A percentile compares a stretch with the other conserved stretches of the same genome.
Evolutionary conservation across 2,797 vertebrate species (phyloP).

Genomic region (Morelia viridis): DNA sequence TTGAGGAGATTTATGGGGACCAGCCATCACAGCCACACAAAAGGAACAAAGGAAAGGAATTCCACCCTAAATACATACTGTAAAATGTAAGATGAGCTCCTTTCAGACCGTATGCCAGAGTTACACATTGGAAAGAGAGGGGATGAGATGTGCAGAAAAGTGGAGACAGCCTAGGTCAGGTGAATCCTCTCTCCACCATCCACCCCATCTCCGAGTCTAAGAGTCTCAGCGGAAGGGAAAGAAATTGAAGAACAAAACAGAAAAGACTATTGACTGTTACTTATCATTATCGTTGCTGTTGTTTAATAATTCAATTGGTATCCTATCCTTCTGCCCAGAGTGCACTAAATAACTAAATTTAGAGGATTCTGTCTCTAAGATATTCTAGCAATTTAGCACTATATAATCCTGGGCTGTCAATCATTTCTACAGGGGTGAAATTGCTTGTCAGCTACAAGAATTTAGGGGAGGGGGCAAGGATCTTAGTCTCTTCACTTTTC

Average conservation of each 20-base stretch:
- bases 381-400: neutral
- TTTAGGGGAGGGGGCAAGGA: neutral
- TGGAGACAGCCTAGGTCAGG: neutral
- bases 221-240: neutral
- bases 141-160: neutral
- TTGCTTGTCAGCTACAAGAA: neutral
- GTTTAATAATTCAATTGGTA: neutral
- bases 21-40: neutral
- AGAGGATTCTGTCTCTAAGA: neutral
- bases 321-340: neutral
- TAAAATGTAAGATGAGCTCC: slow-evolving; percentile 3
- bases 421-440: neutral
- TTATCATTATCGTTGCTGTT: neutral
- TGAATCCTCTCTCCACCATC: neutral
- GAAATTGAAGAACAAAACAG: neutral
- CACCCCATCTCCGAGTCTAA: neutral
- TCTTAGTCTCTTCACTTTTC: neutral
- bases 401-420: neutral
- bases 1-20: neutral
- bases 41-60: slow-evolving; percentile 7
- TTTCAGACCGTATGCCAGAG: neutral
- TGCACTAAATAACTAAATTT: neutral
- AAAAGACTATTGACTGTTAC: neutral
- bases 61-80: neutral
- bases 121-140: neutral